These are phyloP conservation scores for Acrocera orbiculus DNA, from an alignment of 2,888 invertebrate genomes.

Conservation along the genomic window DNA sequence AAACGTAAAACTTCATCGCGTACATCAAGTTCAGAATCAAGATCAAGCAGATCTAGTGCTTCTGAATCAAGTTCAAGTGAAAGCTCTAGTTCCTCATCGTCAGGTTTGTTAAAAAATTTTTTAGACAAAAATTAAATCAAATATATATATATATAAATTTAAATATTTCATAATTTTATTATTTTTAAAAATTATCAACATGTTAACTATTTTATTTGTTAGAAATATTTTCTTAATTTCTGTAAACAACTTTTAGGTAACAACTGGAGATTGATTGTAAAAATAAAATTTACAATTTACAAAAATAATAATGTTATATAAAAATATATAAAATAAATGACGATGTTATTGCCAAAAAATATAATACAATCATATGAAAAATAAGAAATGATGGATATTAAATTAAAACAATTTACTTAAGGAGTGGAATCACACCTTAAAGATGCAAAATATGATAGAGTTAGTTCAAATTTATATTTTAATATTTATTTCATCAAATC, in stretches of 20 bases:
- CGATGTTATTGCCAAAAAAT: constrained; percentile 2
- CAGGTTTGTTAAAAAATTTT: constrained; percentile 11
- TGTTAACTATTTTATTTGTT: background rate
- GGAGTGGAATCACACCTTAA: too few species aligned
- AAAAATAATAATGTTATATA: constrained; percentile 8
- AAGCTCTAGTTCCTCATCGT: constrained; percentile 7
- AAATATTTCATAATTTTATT: too few species aligned
- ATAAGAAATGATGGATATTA: too few species aligned
- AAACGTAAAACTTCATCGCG: constrained; percentile 42
- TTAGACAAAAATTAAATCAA: too few species aligned
- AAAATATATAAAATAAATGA: constrained; percentile 7
- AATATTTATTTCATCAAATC: too few species aligned
- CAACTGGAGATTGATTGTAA: constrained; percentile 10
- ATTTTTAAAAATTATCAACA: too few species aligned
- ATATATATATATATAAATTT: too few species aligned
- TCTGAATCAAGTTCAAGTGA: constrained; percentile 32
- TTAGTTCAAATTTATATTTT: too few species aligned
- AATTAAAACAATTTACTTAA: too few species aligned
- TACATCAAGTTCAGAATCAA: constrained; percentile 27
- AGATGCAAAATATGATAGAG: too few species aligned
- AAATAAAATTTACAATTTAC: constrained; percentile 8
- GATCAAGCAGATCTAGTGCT: constrained; percentile 41
- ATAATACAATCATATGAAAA: too few species aligned
- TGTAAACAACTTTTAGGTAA: constrained; percentile 11
- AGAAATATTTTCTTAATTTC: constrained; percentile 9